Evolutionary conservation across 2,888 invertebrate species (phyloP).

Genomic region (Drosophila nigritarsus): DNA sequence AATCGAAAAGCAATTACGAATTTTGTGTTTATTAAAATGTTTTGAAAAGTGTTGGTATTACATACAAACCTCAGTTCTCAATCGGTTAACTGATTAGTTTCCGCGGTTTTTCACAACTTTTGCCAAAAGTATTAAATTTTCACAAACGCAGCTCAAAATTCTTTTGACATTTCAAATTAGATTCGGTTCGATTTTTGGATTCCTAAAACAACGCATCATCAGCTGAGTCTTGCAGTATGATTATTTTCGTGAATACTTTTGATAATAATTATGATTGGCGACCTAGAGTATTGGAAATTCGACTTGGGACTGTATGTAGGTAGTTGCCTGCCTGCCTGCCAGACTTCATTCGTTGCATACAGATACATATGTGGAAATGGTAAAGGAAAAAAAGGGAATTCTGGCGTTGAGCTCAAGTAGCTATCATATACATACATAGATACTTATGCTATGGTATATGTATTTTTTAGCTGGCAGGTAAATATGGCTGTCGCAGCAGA

Average conservation of each 20-base stretch:
- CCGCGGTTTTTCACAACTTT: neutral
- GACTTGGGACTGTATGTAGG: neutral
- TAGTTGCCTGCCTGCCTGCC: neutral
- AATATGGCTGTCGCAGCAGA: conserved; percentile 76
- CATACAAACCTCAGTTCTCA: neutral
- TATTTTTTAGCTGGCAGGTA: conserved; percentile 68
- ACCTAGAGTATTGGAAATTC: neutral
- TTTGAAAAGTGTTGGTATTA: neutral
- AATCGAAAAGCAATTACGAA: too few species aligned
- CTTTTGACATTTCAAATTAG: neutral
- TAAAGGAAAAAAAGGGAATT: conserved; percentile 6
- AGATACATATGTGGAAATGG: neutral
- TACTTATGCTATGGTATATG: conserved; percentile 8
- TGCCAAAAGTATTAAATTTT: neutral
- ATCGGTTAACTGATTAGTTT: neutral
- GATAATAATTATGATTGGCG: neutral
- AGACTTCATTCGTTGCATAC: conserved; percentile 8
- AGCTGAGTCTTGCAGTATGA: neutral
- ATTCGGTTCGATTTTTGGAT: neutral
- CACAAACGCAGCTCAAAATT: neutral
- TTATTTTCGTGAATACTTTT: neutral
- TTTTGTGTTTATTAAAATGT: too few species aligned
- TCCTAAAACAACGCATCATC: accelerated
- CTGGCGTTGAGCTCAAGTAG: conserved; percentile 47
- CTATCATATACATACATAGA: conserved; percentile 34